A percentile compares a stretch with the other conserved stretches of the same genome.
These are phyloP conservation scores for Oxytorus armatus DNA, from an alignment of 2,888 invertebrate species.

Conservation along the genomic window DNA sequence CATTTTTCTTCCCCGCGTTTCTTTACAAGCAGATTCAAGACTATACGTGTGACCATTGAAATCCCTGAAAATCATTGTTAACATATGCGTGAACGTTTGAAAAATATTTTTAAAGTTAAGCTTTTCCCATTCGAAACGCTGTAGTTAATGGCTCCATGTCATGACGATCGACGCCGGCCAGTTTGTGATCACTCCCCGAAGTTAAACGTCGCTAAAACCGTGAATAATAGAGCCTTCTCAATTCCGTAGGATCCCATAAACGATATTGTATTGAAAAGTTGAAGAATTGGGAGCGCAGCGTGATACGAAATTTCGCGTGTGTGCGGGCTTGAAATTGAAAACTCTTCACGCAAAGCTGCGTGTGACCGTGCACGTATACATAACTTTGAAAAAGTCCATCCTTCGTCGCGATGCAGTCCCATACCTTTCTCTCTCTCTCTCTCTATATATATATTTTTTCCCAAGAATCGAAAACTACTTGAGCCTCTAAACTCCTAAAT, in stretches of 20 bases:
- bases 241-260: constrained; percentile 16
- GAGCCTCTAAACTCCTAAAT: constrained; percentile 60
- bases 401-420: constrained; percentile 4
- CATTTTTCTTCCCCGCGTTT: constrained; percentile 15
- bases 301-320: constrained; percentile 38
- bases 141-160: background rate
- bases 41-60: constrained; percentile 3
- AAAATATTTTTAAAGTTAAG: background rate
- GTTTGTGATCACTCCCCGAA: background rate
- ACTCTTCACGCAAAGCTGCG: background rate
- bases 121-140: background rate
- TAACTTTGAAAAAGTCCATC: background rate
- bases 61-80: background rate
- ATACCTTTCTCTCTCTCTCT: too few relatives aligned
- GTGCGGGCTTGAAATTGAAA: constrained; percentile 18
- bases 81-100: background rate
- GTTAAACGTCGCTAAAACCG: background rate
- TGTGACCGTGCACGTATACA: constrained; percentile 14
- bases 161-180: too few relatives aligned
- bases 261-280: constrained; percentile 19
- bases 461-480: constrained; percentile 59
- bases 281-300: constrained; percentile 32
- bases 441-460: constrained; percentile 3
- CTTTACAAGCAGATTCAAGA: background rate
- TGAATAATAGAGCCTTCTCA: constrained; percentile 22